These are phyloP conservation scores for Pteruthius melanotis DNA, from an alignment of 2,113 vertebrate genomes.

Conservation along the genomic window DNA sequence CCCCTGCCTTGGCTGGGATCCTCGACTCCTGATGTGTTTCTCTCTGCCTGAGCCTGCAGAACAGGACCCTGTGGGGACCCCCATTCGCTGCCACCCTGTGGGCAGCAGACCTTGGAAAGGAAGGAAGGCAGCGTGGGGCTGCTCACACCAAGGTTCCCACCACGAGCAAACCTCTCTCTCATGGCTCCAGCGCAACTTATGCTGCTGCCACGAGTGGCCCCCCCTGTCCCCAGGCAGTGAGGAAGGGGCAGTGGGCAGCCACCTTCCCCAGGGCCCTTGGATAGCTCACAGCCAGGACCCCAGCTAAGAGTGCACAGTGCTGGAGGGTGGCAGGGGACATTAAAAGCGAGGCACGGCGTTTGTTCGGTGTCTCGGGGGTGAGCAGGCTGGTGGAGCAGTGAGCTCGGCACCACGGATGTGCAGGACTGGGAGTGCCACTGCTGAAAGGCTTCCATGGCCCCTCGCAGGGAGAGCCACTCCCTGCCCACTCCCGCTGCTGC, in stretches of 20 bases:
- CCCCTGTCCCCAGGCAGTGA: fast-evolving
- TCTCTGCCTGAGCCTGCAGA: neutral
- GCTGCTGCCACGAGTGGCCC: fast-evolving
- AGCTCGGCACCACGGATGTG: fast-evolving
- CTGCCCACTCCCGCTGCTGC: neutral
- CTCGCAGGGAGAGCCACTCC: neutral
- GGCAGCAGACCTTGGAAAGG: neutral
- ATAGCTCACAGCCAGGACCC: neutral
- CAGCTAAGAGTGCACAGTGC: fast-evolving
- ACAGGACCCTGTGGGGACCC: neutral
- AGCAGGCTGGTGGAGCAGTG: neutral
- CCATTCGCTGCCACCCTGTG: fast-evolving
- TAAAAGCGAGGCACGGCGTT: fast-evolving
- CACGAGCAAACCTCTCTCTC: neutral
- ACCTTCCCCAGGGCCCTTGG: neutral
- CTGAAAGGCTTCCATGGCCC: neutral
- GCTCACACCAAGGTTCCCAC: neutral
- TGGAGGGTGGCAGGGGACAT: neutral
- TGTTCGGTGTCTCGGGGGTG: fast-evolving
- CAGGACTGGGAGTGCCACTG: fast-evolving
- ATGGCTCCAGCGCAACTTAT: fast-evolving
- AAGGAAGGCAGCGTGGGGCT: fast-evolving
- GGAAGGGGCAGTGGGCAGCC: neutral
- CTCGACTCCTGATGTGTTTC: neutral
- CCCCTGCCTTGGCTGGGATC: neutral